Evolutionary conservation across 1,140 invertebrate species (phyloP).

Genomic region (Elysia chlorotica): DNA sequence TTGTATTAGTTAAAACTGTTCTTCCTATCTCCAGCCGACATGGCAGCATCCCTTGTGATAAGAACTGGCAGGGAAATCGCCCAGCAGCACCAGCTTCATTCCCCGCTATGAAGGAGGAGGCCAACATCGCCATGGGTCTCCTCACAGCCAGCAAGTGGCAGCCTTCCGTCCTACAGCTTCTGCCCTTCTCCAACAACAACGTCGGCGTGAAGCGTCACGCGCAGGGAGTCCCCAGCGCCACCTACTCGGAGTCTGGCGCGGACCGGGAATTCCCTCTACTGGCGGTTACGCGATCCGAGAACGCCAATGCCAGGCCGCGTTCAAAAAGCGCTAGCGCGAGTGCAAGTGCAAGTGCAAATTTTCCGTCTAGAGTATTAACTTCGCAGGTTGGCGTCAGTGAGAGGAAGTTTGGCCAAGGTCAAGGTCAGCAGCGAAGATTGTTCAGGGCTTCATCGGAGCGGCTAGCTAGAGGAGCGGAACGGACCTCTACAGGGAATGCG

Average conservation of each 20-base stretch:
- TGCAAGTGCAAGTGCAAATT: conserved; percentile 14
- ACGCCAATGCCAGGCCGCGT: neutral
- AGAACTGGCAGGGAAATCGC: no score
- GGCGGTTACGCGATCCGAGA: conserved; percentile 35
- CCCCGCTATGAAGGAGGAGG: no score
- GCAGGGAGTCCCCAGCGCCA: neutral
- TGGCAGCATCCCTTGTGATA: no score
- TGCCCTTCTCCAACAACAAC: conserved; percentile 37
- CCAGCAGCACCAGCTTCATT: no score
- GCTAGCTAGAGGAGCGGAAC: neutral
- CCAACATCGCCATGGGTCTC: no score
- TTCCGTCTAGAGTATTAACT: no score
- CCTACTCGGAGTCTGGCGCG: no score
- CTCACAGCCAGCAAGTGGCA: conserved; percentile 38
- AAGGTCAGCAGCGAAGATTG: neutral
- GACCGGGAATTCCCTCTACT: conserved; percentile 33
- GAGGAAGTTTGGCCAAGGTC: neutral
- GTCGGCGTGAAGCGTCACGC: neutral
- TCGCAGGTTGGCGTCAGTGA: neutral
- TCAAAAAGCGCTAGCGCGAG: conserved; percentile 20
- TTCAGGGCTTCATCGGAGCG: neutral
- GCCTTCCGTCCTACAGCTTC: conserved; percentile 40
- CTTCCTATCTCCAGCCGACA: no score
- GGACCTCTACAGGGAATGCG: no score
- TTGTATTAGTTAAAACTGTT: no score